Evolutionary conservation across 2,888 invertebrate genomes (phyloP), one percentile per base, ranked within the genome.

Genomic region (Cryptophagus acutangulus): DNA sequence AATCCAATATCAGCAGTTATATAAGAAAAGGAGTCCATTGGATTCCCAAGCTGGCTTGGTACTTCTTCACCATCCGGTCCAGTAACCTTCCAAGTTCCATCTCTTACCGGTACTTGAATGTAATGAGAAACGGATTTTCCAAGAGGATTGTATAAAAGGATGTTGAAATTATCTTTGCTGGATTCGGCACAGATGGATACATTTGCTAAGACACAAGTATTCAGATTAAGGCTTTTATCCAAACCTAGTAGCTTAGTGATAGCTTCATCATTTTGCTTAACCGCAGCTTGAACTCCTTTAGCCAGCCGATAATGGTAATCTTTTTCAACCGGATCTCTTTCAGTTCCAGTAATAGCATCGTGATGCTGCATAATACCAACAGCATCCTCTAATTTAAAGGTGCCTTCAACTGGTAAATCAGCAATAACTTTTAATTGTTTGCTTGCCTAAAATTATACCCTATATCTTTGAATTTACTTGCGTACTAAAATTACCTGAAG

Each of bases 301-400:
- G 77, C 72, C n/a, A 96, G 66, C 25, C 89, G 67, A 14, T 82
- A 71, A 26, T 85, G 82, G 66, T 97, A 97, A 69, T 97, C 96
- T 34, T 79, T 65, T 0, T 93, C 85, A 0, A 96, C 84, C 63
- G 83, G 74, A 63, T 90, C 78, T 64, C 88, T 84, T 63, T 87
- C 87, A 0, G 88, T 88, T 2, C 88, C 88, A 1, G 88, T 87
- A 2, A 93, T 79, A 6, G 76, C 88, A 63, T 94, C 92, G 61
- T 94, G 94, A 61, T 94, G 93, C 62, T 93, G 92, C 81, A 87
- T 79, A 2, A 85, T 70, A 1, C 84, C 86, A 80, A 87, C 81
- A 0, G 79, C 80, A 51, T 81, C 79, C 12, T 31, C 31, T n/a
- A 31, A 15, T 31, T 15, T 15, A n/a, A 31, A 3, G 13, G 31